Evolutionary conservation across 2,113 vertebrate genomes (phyloP), one percentile per base, ranked within the genome.

Genomic region (Apistogramma diplotaenia): DNA sequence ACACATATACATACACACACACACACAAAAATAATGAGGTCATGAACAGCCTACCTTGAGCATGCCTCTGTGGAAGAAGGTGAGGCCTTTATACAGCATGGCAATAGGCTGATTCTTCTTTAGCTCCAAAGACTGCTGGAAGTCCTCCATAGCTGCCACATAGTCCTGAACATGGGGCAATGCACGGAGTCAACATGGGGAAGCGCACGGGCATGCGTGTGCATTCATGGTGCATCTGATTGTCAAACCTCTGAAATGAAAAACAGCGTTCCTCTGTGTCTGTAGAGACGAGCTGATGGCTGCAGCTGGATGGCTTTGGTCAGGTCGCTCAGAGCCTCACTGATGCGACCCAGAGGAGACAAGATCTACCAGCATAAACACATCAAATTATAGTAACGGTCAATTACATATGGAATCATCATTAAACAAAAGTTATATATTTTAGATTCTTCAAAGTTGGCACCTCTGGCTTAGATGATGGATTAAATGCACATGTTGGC

Each of bases 31-130:
- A 12, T 23, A n/a, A 53, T 8, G n/a, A 31, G 40, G 4, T 2
- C 0, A 18, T 11, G 7, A 54, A n/a, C 4, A 21, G 19, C 77
- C 4, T 2, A 99, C 98, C 96, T 98, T 98, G 71, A 99, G 86
- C 93, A 99, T 97, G 33, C 98, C 98, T 94, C 98, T 95, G 93
- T 99, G 98, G 92, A 99, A 99, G 94, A 97, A 99, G 31, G 98
- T 99, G 82, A 99, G 94, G 74, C 98, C 98, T 94, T 99, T 99
- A 85, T 99, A 99, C 23, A 99, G 95, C 96, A 98, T 97, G 62
- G 97, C 97, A 57, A 98, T 97, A 4, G 98, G 98, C 91, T 99
- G 98, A 78, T 98, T 98, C 93, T 94, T 98, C 94, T 99, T 99
- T 86, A 99, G 93, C 86, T 98, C 97, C 79, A 99, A 81, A 9